Evolutionary conservation across 2,888 invertebrate species (phyloP).

Genomic region (Scrobipalpa atriplicella): DNA sequence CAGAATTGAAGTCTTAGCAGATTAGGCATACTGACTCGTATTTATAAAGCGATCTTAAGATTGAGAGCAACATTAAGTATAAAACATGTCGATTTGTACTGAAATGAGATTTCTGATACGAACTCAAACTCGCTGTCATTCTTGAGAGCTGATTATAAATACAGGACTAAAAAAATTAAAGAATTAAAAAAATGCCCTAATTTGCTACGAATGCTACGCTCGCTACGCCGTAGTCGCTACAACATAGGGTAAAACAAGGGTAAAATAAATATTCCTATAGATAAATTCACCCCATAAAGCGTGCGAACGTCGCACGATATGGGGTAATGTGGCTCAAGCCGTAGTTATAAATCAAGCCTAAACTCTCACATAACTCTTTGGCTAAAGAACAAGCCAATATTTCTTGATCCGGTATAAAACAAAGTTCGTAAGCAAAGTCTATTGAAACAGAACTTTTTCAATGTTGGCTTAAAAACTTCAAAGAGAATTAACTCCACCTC

Average conservation of each 20-base stretch:
- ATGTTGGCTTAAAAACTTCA: neutral
- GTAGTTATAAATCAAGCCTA: neutral
- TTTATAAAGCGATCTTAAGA: no score
- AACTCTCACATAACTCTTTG: conserved; percentile 5
- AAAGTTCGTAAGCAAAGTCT: neutral
- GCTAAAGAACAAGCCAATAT: conserved; percentile 4
- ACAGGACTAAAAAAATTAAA: neutral
- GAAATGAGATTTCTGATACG: no score
- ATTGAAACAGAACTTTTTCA: neutral
- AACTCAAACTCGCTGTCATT: no score
- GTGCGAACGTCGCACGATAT: neutral
- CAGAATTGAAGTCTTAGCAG: no score
- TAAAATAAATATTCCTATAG: neutral
- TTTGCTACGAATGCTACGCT: neutral
- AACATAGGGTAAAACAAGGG: neutral
- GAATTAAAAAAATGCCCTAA: neutral
- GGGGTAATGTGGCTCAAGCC: neutral
- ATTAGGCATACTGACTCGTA: no score
- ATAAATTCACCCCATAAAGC: neutral
- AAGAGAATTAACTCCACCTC: neutral
- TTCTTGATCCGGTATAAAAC: neutral
- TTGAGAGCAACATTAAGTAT: no score
- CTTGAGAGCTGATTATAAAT: no score
- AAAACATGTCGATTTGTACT: no score
- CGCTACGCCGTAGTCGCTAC: neutral